A percentile compares a stretch with the other conserved stretches of the same genome.
Conservation (phyloP, 2,797 vertebrate genomes). For the Phalloptychus januarius region DNA sequence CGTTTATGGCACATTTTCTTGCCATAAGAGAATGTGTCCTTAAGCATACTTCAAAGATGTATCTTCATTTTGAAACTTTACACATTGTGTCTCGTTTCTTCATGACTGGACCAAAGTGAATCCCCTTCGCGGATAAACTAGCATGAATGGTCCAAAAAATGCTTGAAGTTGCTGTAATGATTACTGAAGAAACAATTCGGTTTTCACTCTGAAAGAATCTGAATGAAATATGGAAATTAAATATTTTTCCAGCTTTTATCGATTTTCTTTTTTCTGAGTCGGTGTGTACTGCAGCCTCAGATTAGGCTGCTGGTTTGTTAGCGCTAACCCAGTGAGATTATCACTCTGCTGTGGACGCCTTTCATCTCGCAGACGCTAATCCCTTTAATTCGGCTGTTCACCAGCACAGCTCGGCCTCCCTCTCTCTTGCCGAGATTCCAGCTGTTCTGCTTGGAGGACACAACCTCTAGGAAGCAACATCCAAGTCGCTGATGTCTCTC, state of each 20-base stretch:
- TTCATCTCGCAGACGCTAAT: background rate
- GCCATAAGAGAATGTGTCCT: too few relatives aligned
- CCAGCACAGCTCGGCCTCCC: background rate
- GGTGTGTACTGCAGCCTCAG: background rate
- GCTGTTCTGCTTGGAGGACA: conserved; percentile 1
- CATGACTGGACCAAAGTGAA: background rate
- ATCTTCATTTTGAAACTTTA: background rate
- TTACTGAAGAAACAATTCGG: background rate
- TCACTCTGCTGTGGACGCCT: background rate
- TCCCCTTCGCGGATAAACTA: background rate
- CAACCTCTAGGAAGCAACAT: background rate
- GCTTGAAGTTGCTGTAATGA: background rate
- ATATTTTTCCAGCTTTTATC: background rate
- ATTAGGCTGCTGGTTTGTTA: background rate
- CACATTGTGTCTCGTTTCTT: background rate
- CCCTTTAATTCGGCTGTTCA: background rate
- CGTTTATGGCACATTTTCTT: too few relatives aligned
- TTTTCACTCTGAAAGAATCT: background rate
- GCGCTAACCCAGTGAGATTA: background rate
- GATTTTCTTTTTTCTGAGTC: background rate
- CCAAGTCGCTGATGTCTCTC: background rate
- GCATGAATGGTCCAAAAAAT: background rate
- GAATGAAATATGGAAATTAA: background rate
- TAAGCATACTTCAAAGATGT: background rate
- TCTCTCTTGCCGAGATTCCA: background rate